A percentile compares a stretch with the other conserved stretches of the same genome.
Conservation (phyloP, 2,888 invertebrate genomes). For the Schizaphis graminum region DNA sequence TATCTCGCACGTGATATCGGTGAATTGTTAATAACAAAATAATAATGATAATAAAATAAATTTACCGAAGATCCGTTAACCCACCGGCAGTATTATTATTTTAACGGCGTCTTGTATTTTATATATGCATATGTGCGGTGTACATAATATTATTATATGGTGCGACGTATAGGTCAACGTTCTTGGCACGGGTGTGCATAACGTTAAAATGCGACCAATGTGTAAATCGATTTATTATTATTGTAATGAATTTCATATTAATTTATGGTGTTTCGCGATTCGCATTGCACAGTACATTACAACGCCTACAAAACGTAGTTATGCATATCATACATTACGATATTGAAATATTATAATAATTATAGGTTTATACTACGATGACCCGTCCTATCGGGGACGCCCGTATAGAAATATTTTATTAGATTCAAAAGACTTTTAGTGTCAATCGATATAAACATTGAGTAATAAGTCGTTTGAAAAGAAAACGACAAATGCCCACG, state of each 20-base stretch:
- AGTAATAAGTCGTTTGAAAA: background rate
- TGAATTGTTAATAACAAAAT: background rate
- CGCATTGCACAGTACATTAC: background rate
- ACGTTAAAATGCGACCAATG: background rate
- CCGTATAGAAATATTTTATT: too few relatives aligned
- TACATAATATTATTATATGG: background rate
- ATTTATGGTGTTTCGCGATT: background rate
- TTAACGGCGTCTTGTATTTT: background rate
- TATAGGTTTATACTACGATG: background rate
- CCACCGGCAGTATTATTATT: slow-evolving; percentile 39
- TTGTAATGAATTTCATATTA: background rate
- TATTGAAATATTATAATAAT: background rate
- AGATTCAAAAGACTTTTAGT: too few relatives aligned
- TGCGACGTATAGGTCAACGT: slow-evolving; percentile 1
- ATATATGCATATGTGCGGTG: background rate
- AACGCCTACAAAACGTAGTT: background rate
- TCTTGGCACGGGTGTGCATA: background rate
- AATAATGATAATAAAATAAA: background rate
- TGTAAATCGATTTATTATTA: background rate
- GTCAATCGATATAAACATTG: background rate
- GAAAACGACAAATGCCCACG: background rate
- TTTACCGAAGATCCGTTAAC: slow-evolving; percentile 38
- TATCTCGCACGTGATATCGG: background rate
- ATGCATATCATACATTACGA: background rate
- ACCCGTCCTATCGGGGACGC: background rate